Conservation (phyloP, 2,113 vertebrate genomes). For the Periophthalmodon schlosseri region DNA sequence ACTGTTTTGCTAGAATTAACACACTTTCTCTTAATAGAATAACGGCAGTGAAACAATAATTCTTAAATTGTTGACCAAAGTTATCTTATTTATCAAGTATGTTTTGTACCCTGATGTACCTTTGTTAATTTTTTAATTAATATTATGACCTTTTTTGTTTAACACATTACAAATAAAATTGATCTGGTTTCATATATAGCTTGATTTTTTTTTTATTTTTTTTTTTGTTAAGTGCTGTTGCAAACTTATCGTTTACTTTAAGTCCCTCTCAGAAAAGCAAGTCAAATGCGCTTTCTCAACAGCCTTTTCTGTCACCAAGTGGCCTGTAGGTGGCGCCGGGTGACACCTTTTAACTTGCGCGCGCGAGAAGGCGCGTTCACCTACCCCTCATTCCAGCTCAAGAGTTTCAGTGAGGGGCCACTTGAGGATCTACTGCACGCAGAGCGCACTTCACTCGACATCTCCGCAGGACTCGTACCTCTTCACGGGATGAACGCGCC, state of each 20-base stretch:
- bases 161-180: conserved; percentile 10
- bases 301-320: neutral
- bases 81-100: neutral
- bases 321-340: conserved; percentile 4
- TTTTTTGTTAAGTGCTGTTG: neutral
- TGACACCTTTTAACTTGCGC: neutral
- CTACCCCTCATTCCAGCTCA: neutral
- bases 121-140: neutral
- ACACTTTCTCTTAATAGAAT: neutral
- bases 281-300: neutral
- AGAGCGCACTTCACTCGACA: neutral
- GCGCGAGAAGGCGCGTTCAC: conserved; percentile 2
- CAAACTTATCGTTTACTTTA: neutral
- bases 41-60: neutral
- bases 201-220: neutral
- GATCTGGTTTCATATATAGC: neutral
- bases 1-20: neutral
- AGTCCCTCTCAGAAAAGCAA: neutral
- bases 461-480: neutral
- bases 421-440: neutral
- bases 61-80: conserved; percentile 35
- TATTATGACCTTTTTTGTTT: neutral
- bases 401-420: conserved; percentile 14
- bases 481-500: conserved; percentile 29
- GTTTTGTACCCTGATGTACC: conserved; percentile 12